phyloP scores from a whole-genome alignment of 2,888 invertebrate genomes.

The Myopa testacea region DNA sequence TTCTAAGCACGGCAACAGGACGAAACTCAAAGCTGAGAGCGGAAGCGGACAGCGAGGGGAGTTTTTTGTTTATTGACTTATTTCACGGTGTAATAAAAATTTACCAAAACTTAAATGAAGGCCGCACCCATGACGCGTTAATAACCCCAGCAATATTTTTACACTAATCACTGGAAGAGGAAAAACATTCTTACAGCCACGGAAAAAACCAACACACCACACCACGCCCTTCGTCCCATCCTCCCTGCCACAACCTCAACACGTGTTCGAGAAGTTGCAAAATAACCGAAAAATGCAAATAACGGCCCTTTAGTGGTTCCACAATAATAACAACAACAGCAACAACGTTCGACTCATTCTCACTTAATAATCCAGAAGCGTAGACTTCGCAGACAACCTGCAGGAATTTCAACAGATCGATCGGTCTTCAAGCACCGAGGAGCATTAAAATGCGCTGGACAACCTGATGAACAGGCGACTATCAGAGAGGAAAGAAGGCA shows the following conservation, averaged over 20 bases:
- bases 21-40: too few relatives aligned
- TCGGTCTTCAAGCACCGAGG: too few relatives aligned
- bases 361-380: conserved; percentile 13
- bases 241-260: not conserved
- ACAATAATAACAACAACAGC: not conserved
- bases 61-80: not conserved
- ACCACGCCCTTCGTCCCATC: too few relatives aligned
- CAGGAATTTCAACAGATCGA: conserved; percentile 23
- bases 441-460: conserved; percentile 30
- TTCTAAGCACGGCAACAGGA: too few relatives aligned
- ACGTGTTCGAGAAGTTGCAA: conserved; percentile 7
- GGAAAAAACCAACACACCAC: too few relatives aligned
- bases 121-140: not conserved
- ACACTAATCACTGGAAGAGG: not conserved
- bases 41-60: not conserved
- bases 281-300: conserved; percentile 16
- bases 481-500: not conserved
- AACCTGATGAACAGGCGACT: conserved; percentile 27
- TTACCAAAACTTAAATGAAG: not conserved
- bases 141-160: not conserved
- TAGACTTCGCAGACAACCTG: conserved; percentile 20
- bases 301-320: not conserved
- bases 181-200: too few relatives aligned
- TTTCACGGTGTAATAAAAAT: not conserved
- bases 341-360: conserved; percentile 1